These are phyloP conservation scores for Lasioglossum figueresi DNA, from an alignment of 2,888 invertebrate genomes.

Conservation along the genomic window DNA sequence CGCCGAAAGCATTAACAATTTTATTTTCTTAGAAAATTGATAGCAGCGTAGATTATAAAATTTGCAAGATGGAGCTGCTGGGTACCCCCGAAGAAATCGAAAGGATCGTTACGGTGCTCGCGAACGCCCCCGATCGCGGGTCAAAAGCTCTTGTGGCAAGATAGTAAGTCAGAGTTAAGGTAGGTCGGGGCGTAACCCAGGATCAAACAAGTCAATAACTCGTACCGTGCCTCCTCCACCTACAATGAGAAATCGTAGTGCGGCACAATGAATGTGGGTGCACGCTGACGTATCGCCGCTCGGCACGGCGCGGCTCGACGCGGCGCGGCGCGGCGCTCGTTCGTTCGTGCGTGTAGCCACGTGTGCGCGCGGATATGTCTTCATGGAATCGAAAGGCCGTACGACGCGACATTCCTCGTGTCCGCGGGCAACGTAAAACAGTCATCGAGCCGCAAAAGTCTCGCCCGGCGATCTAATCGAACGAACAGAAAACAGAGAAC, in stretches of 20 bases:
- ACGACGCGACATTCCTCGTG: slow-evolving; percentile 60
- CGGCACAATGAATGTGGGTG: slow-evolving; percentile 77
- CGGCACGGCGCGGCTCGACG: background rate
- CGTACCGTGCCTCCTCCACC: slow-evolving; percentile 75
- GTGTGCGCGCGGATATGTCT: slow-evolving; percentile 70
- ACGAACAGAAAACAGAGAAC: slow-evolving; percentile 26
- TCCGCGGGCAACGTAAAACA: slow-evolving; percentile 61
- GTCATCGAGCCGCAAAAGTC: slow-evolving; percentile 40
- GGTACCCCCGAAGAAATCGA: slow-evolving; percentile 19
- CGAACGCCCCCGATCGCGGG: slow-evolving; percentile 51
- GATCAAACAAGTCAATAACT: slow-evolving; percentile 81
- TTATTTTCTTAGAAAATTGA: background rate
- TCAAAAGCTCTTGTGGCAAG: slow-evolving; percentile 70
- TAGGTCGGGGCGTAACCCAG: slow-evolving; percentile 81
- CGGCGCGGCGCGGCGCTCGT: slow-evolving; percentile 7
- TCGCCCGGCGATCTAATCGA: slow-evolving; percentile 44
- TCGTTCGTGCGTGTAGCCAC: slow-evolving; percentile 40
- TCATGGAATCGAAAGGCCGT: slow-evolving; percentile 72
- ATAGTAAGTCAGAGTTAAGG: slow-evolving; percentile 78
- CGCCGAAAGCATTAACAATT: too few species aligned
- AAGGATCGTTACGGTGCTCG: slow-evolving; percentile 48
- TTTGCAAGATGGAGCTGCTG: too few species aligned
- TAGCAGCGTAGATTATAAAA: background rate
- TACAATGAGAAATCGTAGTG: slow-evolving; percentile 78
- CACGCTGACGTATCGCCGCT: slow-evolving; percentile 69